Evolutionary conservation across 2,797 vertebrate species (phyloP), one percentile per base, ranked within the genome.

Genomic region (Sebastes minor): DNA sequence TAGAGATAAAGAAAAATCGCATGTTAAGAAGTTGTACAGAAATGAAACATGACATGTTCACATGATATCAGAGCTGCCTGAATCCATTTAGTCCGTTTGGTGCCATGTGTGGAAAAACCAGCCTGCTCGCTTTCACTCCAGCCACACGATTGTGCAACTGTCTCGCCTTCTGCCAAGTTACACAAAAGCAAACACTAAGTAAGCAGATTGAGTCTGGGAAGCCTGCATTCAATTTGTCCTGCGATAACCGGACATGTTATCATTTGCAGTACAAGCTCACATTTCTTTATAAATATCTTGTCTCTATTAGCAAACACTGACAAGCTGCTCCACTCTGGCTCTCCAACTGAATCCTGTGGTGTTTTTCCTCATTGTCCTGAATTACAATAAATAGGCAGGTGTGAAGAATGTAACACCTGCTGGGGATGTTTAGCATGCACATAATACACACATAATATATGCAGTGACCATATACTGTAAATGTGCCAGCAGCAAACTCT

Each of bases 131-230:
- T 88, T 81, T 86, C 77, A 65, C 27, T 68, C 18, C 63, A 83
- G 75, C 52, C 66, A 74, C 62, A 66, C 33, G 35, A 79, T 84
- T 83, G 81, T 71, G 71, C 56, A 85, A 80, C 59, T 27, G 7
- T 88, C 73, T 78, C 12, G 5, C 42, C 38, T 74, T 57, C 71
- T 83, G 88, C 92, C 90, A 93, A 92, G 86, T 80, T 74, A 88
- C 69, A 90, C 91, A 93, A 88, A 86, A 55, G 78, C 83, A 81
- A 87, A 82, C 67, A 81, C 70, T 61, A 84, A 88, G 85, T 88
- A 89, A 88, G 82, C 82, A 91, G 86, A 90, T 64, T 84, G 75
- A 78, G 71, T 83, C 61, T 77, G 80, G 71, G 72, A 86, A 75
- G 83, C 53, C 65, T 75, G 82, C 52, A n/a, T 78, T 78, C 67